Conservation (phyloP, 2,797 vertebrate species). For the Notolepis coatsorum region DNA sequence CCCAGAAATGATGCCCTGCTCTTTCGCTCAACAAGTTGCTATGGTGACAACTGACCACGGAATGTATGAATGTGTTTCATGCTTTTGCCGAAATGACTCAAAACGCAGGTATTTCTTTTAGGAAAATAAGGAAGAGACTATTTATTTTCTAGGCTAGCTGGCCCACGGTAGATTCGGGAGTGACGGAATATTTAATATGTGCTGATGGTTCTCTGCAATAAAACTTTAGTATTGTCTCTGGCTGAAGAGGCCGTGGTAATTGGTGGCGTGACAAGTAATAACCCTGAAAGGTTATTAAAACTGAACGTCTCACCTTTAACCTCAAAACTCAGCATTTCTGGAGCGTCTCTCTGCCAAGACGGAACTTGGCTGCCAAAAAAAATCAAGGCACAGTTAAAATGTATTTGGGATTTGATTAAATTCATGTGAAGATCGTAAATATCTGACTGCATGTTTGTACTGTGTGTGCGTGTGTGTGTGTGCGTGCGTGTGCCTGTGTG, state of each 20-base stretch:
- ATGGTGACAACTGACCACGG: conserved; percentile 62
- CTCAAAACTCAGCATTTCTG: neutral
- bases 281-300: neutral
- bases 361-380: neutral
- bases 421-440: neutral
- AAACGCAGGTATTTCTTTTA: neutral
- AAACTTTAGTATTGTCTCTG: neutral
- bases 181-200: neutral
- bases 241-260: neutral
- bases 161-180: neutral
- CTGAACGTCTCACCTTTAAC: neutral
- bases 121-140: conserved; percentile 13
- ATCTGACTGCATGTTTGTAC: neutral
- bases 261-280: neutral
- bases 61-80: conserved; percentile 60
- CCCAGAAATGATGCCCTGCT: conserved; percentile 19
- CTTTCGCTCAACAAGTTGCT: conserved; percentile 60
- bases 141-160: neutral
- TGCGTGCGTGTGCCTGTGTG: neutral
- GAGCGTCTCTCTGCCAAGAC: too few relatives aligned
- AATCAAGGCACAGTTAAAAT: neutral
- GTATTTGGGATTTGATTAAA: too few relatives aligned
- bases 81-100: neutral
- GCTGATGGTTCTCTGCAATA: neutral
- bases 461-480: neutral